Conservation (phyloP, 2,888 invertebrate species). For the Aleiodes alternator region DNA sequence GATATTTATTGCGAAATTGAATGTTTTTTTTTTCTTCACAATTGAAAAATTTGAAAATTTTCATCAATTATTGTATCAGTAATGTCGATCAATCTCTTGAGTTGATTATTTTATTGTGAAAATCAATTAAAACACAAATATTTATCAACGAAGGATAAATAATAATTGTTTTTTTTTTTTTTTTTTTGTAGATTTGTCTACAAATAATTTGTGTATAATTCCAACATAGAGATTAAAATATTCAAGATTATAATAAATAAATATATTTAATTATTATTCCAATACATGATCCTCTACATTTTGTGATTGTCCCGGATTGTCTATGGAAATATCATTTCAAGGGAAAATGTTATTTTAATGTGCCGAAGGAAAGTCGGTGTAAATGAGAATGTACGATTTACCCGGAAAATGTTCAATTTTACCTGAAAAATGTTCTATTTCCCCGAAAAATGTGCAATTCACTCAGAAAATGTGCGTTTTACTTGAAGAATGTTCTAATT, state of each 20-base stretch:
- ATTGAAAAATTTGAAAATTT: conserved; percentile 4
- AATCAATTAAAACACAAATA: not conserved
- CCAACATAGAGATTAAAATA: not conserved
- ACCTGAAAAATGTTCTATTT: no score
- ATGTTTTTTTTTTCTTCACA: conserved; percentile 13
- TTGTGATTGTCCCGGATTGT: not conserved
- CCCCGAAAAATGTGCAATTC: no score
- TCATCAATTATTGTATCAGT: not conserved
- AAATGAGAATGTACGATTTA: no score
- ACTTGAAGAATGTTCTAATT: no score
- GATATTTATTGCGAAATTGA: conserved; percentile 23
- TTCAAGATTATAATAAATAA: not conserved
- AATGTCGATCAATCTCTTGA: not conserved
- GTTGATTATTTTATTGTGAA: not conserved
- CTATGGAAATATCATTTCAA: no score
- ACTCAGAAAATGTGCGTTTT: no score
- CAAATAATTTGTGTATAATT: not conserved
- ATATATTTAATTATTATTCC: not conserved
- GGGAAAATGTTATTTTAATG: no score
- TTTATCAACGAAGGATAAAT: not conserved
- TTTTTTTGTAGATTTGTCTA: not conserved
- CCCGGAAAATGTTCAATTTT: no score
- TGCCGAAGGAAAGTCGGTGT: no score
- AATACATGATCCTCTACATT: not conserved
- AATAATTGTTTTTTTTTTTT: not conserved